Evolutionary conservation across 2,888 invertebrate genomes (phyloP).

Genomic region (Tinea trinotella): DNA sequence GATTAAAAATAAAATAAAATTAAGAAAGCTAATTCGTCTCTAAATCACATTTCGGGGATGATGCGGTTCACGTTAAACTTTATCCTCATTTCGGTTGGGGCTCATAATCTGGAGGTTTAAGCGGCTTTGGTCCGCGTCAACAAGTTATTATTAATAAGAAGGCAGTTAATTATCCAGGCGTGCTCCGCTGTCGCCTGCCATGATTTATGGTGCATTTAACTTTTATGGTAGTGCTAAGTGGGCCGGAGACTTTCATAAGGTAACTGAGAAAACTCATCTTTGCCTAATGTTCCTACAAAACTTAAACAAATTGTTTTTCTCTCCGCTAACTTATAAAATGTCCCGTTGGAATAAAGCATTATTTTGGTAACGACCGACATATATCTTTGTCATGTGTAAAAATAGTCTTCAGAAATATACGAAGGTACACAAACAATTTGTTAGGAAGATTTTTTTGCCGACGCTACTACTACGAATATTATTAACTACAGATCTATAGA

Average conservation of each 20-base stretch:
- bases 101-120: conserved; percentile 15
- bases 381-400: conserved; percentile 9
- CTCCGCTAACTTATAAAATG: conserved; percentile 9
- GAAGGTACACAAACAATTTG: conserved; percentile 5
- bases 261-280: conserved; percentile 49
- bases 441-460: background rate
- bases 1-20: background rate
- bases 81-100: background rate
- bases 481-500: too few relatives aligned
- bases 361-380: background rate
- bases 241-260: conserved; percentile 47
- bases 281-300: conserved; percentile 57
- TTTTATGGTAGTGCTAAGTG: conserved; percentile 65
- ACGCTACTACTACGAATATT: too few relatives aligned
- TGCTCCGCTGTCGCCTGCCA: conserved; percentile 40
- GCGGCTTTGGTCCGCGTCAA: conserved; percentile 20
- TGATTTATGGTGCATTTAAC: conserved; percentile 65
- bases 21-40: background rate
- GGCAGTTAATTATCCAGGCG: conserved; percentile 24
- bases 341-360: conserved; percentile 10
- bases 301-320: conserved; percentile 51
- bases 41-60: background rate
- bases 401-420: background rate
- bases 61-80: conserved; percentile 1
- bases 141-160: conserved; percentile 48